These are phyloP conservation scores for Nymphalis polychloros DNA, from an alignment of 2,888 invertebrate species.

Conservation along the genomic window DNA sequence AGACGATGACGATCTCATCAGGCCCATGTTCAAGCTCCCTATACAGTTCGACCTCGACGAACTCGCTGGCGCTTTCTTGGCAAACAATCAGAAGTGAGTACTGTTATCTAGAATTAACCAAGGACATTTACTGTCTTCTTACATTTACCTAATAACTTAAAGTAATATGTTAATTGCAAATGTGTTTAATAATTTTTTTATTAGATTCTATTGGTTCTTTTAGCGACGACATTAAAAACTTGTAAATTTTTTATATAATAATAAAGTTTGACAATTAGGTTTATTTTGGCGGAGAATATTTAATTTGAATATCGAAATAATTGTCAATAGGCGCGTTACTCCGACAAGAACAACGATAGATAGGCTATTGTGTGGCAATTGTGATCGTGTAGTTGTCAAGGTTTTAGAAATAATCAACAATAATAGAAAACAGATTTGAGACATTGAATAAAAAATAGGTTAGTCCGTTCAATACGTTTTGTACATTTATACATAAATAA, in stretches of 20 bases:
- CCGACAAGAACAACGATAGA: not conserved
- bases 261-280: no score
- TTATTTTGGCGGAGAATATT: no score
- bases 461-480: no score
- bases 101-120: not conserved
- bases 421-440: not conserved
- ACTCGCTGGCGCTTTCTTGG: constrained; percentile 87
- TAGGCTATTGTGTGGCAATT: constrained; percentile 21
- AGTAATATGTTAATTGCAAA: no score
- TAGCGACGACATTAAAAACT: no score
- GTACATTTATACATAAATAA: no score
- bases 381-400: constrained; percentile 22
- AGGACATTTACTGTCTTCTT: not conserved
- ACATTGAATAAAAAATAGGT: not conserved
- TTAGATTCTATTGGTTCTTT: no score
- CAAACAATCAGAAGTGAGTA: constrained; percentile 83
- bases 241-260: no score
- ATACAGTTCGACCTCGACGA: constrained; percentile 92
- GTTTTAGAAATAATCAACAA: constrained; percentile 15
- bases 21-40: constrained; percentile 87
- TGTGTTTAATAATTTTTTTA: no score
- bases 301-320: constrained; percentile 8
- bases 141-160: no score
- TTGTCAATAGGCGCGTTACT: constrained; percentile 19
- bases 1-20: constrained; percentile 81